Evolutionary conservation across 2,888 invertebrate species (phyloP).

Genomic region (Alentia gelatinosa): DNA sequence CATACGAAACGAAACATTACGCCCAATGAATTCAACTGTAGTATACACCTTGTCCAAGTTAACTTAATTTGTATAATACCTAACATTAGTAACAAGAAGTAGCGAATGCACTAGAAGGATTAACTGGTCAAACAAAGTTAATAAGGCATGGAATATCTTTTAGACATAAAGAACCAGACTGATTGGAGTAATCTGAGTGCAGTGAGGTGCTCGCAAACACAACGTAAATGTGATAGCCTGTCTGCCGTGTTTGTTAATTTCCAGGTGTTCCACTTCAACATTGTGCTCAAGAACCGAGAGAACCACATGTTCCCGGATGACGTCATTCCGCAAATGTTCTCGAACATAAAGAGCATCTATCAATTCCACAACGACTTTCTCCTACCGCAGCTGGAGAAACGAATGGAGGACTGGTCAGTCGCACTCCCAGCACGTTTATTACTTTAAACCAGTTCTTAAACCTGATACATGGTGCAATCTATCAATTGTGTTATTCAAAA

Average conservation of each 20-base stretch:
- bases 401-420: conserved; percentile 83
- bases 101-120: too few species aligned
- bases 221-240: too few species aligned
- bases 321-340: conserved; percentile 84
- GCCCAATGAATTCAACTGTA: too few species aligned
- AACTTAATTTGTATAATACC: too few species aligned
- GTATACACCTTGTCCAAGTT: too few species aligned
- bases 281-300: conserved; percentile 84
- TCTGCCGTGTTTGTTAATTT: conserved; percentile 55
- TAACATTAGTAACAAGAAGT: too few species aligned
- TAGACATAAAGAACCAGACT: neutral
- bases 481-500: too few species aligned
- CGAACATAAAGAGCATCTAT: conserved; percentile 85
- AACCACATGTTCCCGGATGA: conserved; percentile 84
- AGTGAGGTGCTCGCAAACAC: too few species aligned
- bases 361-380: conserved; percentile 86
- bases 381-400: conserved; percentile 84
- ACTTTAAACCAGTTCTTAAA: too few species aligned
- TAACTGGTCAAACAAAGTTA: neutral
- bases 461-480: too few species aligned
- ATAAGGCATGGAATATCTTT: neutral
- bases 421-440: too few species aligned
- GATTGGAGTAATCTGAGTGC: neutral
- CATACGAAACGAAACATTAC: too few species aligned
- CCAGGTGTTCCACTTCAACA: conserved; percentile 84